These are phyloP conservation scores for Drosophila rellima DNA, from an alignment of 2,888 invertebrate species.

Conservation along the genomic window DNA sequence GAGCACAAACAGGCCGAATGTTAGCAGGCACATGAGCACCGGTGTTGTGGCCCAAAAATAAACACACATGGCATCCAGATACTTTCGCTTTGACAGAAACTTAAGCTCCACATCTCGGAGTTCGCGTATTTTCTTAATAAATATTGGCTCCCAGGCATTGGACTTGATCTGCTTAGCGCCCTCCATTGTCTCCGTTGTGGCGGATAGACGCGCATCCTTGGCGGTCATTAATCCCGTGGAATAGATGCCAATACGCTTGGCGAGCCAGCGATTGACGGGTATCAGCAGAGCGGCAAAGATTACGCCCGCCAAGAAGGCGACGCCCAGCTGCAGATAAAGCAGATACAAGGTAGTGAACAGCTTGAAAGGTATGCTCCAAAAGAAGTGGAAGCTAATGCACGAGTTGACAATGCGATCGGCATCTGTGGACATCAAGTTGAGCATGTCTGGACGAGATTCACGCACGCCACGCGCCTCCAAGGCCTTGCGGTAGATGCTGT, in stretches of 20 bases:
- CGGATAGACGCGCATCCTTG: conserved; percentile 95
- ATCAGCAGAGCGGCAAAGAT: conserved; percentile 94
- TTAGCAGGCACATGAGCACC: conserved; percentile 93
- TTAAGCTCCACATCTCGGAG: conserved; percentile 90
- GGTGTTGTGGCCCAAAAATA: conserved; percentile 99
- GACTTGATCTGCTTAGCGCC: conserved; percentile 96
- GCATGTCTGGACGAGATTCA: conserved; percentile 92
- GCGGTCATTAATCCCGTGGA: conserved; percentile 95
- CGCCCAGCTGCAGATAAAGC: conserved; percentile 94
- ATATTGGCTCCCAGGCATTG: conserved; percentile 97
- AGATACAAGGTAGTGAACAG: conserved; percentile 92
- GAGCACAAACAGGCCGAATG: conserved; percentile 92
- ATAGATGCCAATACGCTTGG: conserved; percentile 93
- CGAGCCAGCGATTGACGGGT: conserved; percentile 96
- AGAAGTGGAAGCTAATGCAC: conserved; percentile 97
- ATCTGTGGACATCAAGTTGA: conserved; percentile 99
- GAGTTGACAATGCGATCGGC: conserved; percentile 98
- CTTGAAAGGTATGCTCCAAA: conserved; percentile 97
- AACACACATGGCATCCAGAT: conserved; percentile 98
- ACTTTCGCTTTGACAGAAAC: conserved; percentile 94
- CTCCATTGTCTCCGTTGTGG: conserved; percentile 93
- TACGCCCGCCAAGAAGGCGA: conserved; percentile 96
- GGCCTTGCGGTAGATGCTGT: conserved; percentile 90
- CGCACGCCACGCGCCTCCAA: conserved; percentile 86
- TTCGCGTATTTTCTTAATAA: conserved; percentile 89